A percentile compares a stretch with the other conserved stretches of the same genome.
Conservation (phyloP, 64 coral and sea anemone species). For the Catalaphyllia jardinei region DNA sequence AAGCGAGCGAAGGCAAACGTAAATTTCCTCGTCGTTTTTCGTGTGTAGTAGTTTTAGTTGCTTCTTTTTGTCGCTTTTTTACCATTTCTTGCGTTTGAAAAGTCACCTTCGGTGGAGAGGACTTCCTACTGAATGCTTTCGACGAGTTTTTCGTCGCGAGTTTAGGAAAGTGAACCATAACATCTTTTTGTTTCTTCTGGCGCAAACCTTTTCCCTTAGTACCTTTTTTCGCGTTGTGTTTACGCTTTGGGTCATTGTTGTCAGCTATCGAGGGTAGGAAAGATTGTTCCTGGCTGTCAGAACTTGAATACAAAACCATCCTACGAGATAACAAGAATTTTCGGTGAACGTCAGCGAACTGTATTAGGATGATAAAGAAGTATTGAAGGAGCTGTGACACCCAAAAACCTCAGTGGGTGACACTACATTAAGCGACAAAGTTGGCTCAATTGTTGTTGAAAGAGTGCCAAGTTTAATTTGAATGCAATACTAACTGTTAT, state of each 20-base stretch:
- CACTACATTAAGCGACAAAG: too few species aligned
- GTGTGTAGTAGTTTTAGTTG: not conserved
- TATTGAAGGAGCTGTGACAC: too few species aligned
- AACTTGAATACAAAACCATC: constrained; percentile 11
- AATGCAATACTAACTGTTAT: not conserved
- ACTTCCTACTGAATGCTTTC: not conserved
- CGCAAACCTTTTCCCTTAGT: not conserved
- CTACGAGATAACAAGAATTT: not conserved
- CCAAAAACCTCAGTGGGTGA: too few species aligned
- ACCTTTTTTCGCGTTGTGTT: not conserved
- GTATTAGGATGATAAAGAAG: not conserved
- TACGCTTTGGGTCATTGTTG: not conserved
- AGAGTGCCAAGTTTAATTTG: not conserved
- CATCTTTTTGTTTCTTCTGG: not conserved
- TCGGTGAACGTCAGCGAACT: not conserved
- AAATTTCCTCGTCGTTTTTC: not conserved
- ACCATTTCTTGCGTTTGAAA: not conserved
- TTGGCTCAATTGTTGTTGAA: not conserved
- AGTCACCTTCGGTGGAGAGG: not conserved
- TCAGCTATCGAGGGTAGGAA: constrained; percentile 14
- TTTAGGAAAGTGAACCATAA: not conserved
- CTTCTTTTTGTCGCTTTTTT: not conserved
- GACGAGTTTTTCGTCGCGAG: not conserved
- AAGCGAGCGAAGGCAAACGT: not conserved
- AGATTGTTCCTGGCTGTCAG: not conserved